phyloP scores from a whole-genome alignment of 2,888 invertebrate species.

The Andrena camellia region DNA sequence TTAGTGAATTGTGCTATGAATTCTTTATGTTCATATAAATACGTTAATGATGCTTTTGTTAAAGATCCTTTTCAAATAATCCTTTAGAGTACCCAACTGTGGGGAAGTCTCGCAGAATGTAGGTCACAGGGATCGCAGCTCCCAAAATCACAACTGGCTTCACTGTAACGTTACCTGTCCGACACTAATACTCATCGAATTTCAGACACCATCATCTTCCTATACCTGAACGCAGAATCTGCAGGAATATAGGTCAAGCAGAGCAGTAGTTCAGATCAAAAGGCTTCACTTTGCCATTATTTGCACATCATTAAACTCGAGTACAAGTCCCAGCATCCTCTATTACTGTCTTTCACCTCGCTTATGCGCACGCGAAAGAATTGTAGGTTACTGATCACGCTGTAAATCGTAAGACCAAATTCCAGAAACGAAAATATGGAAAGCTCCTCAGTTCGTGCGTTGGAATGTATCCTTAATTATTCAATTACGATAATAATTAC shows the following conservation, averaged over 20 bases:
- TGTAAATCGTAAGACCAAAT: too few species aligned
- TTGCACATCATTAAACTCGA: not conserved
- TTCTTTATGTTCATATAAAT: too few species aligned
- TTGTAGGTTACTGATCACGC: too few species aligned
- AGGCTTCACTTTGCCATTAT: conserved; percentile 4
- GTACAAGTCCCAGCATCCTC: not conserved
- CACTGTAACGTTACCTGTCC: conserved; percentile 27
- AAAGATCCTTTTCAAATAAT: not conserved
- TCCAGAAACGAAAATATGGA: too few species aligned
- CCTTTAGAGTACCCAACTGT: not conserved
- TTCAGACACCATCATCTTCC: not conserved
- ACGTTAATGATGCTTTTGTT: not conserved
- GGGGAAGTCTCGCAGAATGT: not conserved
- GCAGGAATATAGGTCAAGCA: not conserved
- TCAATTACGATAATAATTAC: too few species aligned
- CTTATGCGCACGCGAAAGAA: too few species aligned
- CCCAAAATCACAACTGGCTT: conserved; percentile 22
- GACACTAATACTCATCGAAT: not conserved
- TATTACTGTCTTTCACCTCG: not conserved
- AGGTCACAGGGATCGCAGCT: conserved; percentile 22
- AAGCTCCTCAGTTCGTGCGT: too few species aligned
- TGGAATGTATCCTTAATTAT: too few species aligned
- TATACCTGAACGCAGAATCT: not conserved
- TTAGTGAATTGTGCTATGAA: too few species aligned
- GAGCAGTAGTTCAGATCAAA: not conserved